These are phyloP conservation scores for Lasioglossum calceatum DNA, from an alignment of 2,888 invertebrate species.

Conservation along the genomic window DNA sequence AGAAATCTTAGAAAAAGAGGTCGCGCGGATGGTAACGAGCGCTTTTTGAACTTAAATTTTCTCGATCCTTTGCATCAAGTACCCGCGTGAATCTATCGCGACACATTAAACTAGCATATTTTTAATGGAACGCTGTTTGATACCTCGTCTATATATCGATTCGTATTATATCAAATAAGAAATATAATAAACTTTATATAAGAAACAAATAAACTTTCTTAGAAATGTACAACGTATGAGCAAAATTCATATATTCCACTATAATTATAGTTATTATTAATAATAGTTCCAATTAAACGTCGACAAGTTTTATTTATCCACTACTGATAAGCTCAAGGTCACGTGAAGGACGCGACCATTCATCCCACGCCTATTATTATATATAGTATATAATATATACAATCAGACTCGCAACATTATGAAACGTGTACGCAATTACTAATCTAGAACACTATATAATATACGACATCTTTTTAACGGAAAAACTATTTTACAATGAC, in stretches of 20 bases:
- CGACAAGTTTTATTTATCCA: neutral
- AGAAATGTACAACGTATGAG: neutral
- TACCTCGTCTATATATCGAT: neutral
- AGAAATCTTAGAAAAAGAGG: constrained; percentile 8
- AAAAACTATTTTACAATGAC: neutral
- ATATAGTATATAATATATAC: neutral
- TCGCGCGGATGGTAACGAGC: constrained; percentile 6
- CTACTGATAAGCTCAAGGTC: neutral
- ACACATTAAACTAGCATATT: neutral
- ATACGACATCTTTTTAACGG: neutral
- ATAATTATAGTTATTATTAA: neutral
- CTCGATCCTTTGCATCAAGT: neutral
- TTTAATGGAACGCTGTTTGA: neutral
- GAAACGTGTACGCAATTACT: neutral
- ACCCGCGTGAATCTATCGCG: neutral
- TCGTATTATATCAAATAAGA: neutral
- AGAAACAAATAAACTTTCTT: neutral
- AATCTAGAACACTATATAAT: neutral
- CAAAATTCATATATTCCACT: neutral
- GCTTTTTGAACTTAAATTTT: constrained; percentile 26
- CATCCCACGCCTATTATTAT: neutral
- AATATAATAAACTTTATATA: neutral
- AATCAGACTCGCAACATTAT: neutral
- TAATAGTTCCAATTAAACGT: neutral
- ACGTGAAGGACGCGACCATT: neutral